A percentile compares a stretch with the other conserved stretches of the same genome.
These are phyloP conservation scores for Apamea anceps DNA, from an alignment of 2,888 invertebrate species.

Conservation along the genomic window DNA sequence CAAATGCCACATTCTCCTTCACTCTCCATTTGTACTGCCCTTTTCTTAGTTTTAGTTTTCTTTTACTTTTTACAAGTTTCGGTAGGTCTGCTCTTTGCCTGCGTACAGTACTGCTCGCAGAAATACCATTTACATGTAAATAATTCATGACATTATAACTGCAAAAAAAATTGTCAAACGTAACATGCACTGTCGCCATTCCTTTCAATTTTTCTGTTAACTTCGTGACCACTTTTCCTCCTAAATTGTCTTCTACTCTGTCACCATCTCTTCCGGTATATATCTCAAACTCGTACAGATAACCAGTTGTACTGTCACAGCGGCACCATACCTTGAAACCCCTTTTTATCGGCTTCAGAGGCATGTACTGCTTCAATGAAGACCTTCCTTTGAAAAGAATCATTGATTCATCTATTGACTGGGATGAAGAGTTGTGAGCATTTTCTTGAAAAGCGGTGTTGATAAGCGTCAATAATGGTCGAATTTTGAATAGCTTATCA, in stretches of 20 bases:
- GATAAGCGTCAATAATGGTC: slow-evolving; percentile 33
- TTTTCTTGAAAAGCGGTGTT: slow-evolving; percentile 30
- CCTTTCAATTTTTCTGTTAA: slow-evolving; percentile 21
- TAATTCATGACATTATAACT: slow-evolving; percentile 24
- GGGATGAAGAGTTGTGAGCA: slow-evolving; percentile 31
- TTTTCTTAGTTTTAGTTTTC: slow-evolving; percentile 59
- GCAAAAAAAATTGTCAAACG: slow-evolving; percentile 31
- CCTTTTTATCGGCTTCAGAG: slow-evolving; percentile 66
- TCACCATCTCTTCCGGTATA: slow-evolving; percentile 61
- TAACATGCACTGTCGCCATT: slow-evolving; percentile 25
- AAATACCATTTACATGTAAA: slow-evolving; percentile 36
- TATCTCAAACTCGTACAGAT: slow-evolving; percentile 62
- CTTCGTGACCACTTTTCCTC: slow-evolving; percentile 44
- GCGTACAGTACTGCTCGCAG: slow-evolving; percentile 35
- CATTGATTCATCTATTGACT: slow-evolving; percentile 50
- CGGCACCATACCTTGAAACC: slow-evolving; percentile 67
- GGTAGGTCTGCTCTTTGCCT: slow-evolving; percentile 58
- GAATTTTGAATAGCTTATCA: slow-evolving; percentile 49
- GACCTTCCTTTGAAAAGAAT: slow-evolving; percentile 66
- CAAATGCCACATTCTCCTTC: slow-evolving; percentile 62
- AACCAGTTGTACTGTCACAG: slow-evolving; percentile 59
- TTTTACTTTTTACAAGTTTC: slow-evolving; percentile 56
- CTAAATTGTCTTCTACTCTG: slow-evolving; percentile 53
- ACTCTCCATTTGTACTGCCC: slow-evolving; percentile 66
- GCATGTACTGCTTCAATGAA: slow-evolving; percentile 66